Evolutionary conservation across 2,797 vertebrate genomes (phyloP), one percentile per base, ranked within the genome.

Genomic region (Gambelia wislizenii): DNA sequence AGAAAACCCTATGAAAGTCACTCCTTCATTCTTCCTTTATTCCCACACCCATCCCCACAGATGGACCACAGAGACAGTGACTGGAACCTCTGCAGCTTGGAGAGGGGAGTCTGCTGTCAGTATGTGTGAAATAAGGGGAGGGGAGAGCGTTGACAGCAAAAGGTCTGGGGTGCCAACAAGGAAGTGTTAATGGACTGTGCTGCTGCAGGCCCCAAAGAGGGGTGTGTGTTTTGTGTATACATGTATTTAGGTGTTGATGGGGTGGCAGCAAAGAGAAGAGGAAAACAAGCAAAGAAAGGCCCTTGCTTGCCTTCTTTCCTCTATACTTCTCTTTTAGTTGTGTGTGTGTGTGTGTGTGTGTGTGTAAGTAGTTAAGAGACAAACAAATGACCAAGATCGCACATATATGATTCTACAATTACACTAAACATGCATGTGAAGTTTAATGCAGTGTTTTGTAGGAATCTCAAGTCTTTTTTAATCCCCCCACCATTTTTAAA

Each of bases 131-230:
- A 81, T 52, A 39, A 75, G 0, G 69, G 74, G 33, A 84, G 20
- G 44, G 83, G 3, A 84, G 33, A 10, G 47, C 84, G 87, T 84
- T 84, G 82, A 89, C 75, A 89, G 87, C 74, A 77, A 88, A 83
- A 77, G 64, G 36, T 69, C 61, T 47, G 49, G 61, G 39, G 61
- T 79, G 87, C 22, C 47, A 56, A 79, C 82, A 78, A 44, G 27
- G 42, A 88, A 14, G 80, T 33, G 59, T 88, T 83, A 88, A 89
- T 89, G 82, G 81, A 84, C 61, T 56, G 52, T 59, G 52, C 39
- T 56, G 47, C 81, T 75, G 27, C 44, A 56, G 49, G 84, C 36
- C 33, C 67, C 49, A 44, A 79, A 16, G 13, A n/a, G 9, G 25
- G 30, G 36, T 0, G 30, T 67, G 30, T n/a, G n/a, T n/a, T 67